Conservation (phyloP, 2,888 invertebrate genomes). For the Pristionchus maxplancki region DNA sequence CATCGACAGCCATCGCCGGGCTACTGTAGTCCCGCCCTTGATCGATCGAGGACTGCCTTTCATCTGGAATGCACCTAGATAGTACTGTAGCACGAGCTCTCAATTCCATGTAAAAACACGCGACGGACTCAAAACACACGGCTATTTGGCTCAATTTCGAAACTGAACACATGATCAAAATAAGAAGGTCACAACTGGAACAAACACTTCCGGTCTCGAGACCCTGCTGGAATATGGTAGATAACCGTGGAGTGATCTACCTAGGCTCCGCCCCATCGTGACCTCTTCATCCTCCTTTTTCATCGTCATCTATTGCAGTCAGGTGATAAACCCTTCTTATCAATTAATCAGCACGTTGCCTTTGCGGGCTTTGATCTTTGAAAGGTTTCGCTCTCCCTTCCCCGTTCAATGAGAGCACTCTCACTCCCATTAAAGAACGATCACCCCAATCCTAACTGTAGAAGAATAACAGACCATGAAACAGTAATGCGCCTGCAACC, state of each 20-base stretch:
- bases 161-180: neutral
- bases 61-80: neutral
- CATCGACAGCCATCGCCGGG: conserved; percentile 33
- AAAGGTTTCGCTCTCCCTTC: neutral
- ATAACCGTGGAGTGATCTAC: neutral
- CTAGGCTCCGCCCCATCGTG: neutral
- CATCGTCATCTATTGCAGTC: neutral
- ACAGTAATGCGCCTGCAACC: too few relatives aligned
- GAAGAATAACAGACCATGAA: too few relatives aligned
- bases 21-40: neutral
- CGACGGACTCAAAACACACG: neutral
- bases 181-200: neutral
- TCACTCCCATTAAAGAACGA: neutral
- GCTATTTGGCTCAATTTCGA: neutral
- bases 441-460: neutral
- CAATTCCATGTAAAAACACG: too few relatives aligned
- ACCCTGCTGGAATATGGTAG: conserved; percentile 1
- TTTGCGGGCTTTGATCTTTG: conserved; percentile 15
- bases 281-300: neutral
- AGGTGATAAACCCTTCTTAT: conserved; percentile 24
- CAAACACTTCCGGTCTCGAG: conserved; percentile 2
- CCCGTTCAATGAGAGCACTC: neutral
- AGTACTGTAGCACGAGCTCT: neutral
- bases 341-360: conserved; percentile 15
- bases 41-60: neutral